These are phyloP conservation scores for Drosophila nikananu DNA, from an alignment of 1,140 invertebrate genomes.

Conservation along the genomic window DNA sequence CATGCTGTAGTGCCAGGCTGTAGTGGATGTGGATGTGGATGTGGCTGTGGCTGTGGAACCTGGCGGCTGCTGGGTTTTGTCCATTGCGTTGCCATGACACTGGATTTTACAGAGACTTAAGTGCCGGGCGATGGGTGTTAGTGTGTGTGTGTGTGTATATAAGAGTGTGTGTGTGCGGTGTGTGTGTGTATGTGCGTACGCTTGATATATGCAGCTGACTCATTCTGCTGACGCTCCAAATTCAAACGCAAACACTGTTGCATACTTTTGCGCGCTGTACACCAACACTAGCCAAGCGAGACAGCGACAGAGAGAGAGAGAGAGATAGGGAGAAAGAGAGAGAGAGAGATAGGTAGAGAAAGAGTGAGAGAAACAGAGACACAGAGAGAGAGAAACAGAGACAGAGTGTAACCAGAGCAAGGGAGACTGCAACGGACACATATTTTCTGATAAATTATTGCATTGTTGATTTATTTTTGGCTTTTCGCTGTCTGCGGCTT, in stretches of 20 bases:
- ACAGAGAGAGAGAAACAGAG: background rate
- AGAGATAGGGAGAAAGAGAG: background rate
- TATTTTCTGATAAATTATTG: slow-evolving; percentile 84
- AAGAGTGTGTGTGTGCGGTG: background rate
- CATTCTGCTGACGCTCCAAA: slow-evolving; percentile 82
- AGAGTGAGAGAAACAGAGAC: background rate
- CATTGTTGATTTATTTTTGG: slow-evolving; percentile 84
- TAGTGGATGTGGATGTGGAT: slow-evolving; percentile 44
- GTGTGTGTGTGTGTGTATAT: background rate
- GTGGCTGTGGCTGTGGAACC: slow-evolving; percentile 43
- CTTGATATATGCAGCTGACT: slow-evolving; percentile 81
- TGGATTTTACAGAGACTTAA: slow-evolving; percentile 83
- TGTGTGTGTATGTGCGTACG: slow-evolving; percentile 27
- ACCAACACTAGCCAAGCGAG: slow-evolving; percentile 8
- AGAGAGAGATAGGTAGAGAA: background rate
- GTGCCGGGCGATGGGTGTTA: slow-evolving; percentile 56
- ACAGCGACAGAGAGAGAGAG: background rate
- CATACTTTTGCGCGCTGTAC: slow-evolving; percentile 65
- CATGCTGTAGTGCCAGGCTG: slow-evolving; percentile 45
- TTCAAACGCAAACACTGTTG: slow-evolving; percentile 83
- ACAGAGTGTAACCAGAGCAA: background rate
- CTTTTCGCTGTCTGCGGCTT: slow-evolving; percentile 84
- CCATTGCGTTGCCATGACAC: slow-evolving; percentile 74
- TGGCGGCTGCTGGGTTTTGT: slow-evolving; percentile 56
- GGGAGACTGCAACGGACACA: slow-evolving; percentile 75